Evolutionary conservation across 2,113 vertebrate genomes (phyloP), one percentile per base, ranked within the genome.

Genomic region (Myotis lucifugus): DNA sequence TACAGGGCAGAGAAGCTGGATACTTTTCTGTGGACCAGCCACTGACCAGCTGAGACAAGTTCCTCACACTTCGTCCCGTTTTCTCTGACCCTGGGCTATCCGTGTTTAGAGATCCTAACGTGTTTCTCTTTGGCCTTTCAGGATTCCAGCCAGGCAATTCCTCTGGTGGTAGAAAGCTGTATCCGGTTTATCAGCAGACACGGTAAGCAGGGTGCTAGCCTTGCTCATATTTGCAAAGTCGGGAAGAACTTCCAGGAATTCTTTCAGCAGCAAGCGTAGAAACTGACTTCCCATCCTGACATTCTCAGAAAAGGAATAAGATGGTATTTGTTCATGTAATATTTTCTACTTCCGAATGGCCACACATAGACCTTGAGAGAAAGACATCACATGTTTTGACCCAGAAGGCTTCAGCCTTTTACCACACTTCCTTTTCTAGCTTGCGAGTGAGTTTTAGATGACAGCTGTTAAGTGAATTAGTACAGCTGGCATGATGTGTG

Each of bases 151-250:
- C 99, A 99, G 64, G 98, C 99, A 93, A 99, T 99, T 97, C 99
- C 99, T 48, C 98, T 99, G 95, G 99, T 99, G 84, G 99, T 99
- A 59, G 99, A 99, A 98, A 99, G 99, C 98, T 99, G 99, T 97
- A 99, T 99, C 97, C 98, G 99, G 5, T 99, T 99, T 98, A 99
- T 99, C 97, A 99, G 99, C 98, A 99, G 99, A 91, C 99, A 99
- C 1, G 99, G 99, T 99, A 98, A 98, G 99, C 92, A 72, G 0
- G 54, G 56, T 76, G 37, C 10, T 48, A 90, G 64, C 85, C 59
- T 84, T 90, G 85, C 40, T 84, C 88, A 17, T 88, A 79, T 95
- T 94, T 96, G 88, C 76, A 84, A 42, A 88, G 83, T 21, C 37
- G 66, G 90, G 34, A 82, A 96, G 67, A 72, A 69, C 76, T 77